phyloP scores from a whole-genome alignment of 2,888 invertebrate species.

The Hirudinaria manillensis region DNA sequence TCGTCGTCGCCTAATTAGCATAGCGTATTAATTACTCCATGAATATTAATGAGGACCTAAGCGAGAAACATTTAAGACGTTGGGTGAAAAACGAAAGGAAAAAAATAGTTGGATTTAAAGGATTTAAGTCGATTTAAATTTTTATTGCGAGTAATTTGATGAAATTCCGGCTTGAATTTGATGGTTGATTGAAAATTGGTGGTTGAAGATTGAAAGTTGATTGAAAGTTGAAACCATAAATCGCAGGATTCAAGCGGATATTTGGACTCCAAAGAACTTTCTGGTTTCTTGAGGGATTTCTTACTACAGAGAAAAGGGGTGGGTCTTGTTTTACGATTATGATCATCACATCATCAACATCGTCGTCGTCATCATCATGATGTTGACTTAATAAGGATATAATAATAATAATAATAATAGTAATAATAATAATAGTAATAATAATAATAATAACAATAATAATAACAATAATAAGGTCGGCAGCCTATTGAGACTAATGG shows the following conservation, averaged over 20 bases:
- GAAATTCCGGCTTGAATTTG: too few species aligned
- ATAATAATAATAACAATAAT: not conserved
- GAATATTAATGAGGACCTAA: not conserved
- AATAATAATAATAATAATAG: constrained; percentile 1
- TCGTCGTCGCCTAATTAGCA: too few species aligned
- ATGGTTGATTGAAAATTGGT: too few species aligned
- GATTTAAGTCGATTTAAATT: too few species aligned
- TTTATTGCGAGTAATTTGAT: too few species aligned
- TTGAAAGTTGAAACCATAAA: too few species aligned
- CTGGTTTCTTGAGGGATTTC: constrained; percentile 20
- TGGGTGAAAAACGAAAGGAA: too few species aligned
- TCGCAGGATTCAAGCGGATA: constrained; percentile 29
- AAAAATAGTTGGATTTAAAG: too few species aligned
- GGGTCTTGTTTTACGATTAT: constrained; percentile 2
- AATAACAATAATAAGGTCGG: not conserved
- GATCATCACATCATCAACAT: constrained; percentile 9
- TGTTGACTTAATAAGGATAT: not conserved
- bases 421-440: constrained; percentile 11
- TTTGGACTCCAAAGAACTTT: constrained; percentile 29
- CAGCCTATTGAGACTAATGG: too few species aligned
- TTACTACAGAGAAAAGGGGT: constrained; percentile 24
- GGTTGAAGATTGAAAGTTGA: too few species aligned
- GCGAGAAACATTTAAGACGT: not conserved
- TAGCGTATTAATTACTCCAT: too few species aligned
- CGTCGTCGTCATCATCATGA: not conserved